A percentile compares a stretch with the other conserved stretches of the same genome.
phyloP scores from a whole-genome alignment of 2,888 invertebrate genomes.

The Cancer borealis region DNA sequence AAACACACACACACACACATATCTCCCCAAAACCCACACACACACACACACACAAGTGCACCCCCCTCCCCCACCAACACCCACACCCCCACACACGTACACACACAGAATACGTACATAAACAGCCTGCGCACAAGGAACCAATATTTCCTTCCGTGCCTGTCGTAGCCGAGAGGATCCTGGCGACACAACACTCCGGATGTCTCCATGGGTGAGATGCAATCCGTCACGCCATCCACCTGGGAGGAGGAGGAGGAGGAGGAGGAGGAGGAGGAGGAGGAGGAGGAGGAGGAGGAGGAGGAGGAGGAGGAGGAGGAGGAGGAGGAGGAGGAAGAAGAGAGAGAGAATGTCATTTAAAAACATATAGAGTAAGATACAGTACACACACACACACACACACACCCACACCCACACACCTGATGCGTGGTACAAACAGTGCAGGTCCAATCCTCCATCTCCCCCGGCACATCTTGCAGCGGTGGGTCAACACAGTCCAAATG shows the following conservation, averaged over 20 bases:
- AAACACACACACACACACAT: background rate
- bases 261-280: background rate
- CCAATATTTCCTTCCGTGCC: constrained; percentile 98
- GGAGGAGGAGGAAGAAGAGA: too few species aligned
- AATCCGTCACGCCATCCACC: constrained; percentile 94
- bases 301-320: too few species aligned
- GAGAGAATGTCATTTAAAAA: too few species aligned
- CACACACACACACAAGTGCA: background rate
- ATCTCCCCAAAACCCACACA: background rate
- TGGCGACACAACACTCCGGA: constrained; percentile 95
- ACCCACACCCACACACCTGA: constrained; percentile 85
- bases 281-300: too few species aligned
- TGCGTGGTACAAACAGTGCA: constrained; percentile 96
- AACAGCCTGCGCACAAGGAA: constrained; percentile 91
- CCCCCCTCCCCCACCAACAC: background rate
- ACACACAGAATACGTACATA: constrained; percentile 69
- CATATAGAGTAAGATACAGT: background rate
- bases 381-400: constrained; percentile 88
- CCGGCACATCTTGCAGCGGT: constrained; percentile 94
- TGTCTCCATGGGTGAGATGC: constrained; percentile 93
- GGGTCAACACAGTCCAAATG: constrained; percentile 98
- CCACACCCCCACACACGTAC: background rate
- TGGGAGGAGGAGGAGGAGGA: constrained; percentile 79
- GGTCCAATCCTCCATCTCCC: constrained; percentile 93
- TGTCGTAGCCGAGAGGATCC: constrained; percentile 95